Base-by-base conservation (phyloP, 2,797 vertebrate genomes). In the Hybognathus amarus region DNA sequence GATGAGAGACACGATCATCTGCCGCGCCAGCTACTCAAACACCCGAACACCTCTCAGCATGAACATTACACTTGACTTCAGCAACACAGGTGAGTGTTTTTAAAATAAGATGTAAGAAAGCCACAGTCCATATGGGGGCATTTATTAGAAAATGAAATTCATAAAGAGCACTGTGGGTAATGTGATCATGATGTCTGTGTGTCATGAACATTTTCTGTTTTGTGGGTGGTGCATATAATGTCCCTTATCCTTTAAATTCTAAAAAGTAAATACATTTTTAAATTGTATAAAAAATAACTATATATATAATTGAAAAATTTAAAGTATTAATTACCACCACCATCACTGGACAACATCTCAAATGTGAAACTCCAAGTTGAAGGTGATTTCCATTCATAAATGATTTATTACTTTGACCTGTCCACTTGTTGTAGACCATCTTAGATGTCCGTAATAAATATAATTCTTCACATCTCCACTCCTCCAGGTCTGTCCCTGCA, bases 1-100 rank as follows among this genome's bases (percentile, higher is more conserved):
- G 69, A 84, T 1, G 79, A n/a, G 81, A 52, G 87, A 88, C 38
- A 79, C 17, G 0, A 6, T 90, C 33, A 87, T 56, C 24, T 90
- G 88, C 66, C 59, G 11, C 0, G 22, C 63, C 66, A 68, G 1
- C 10, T 24, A n/a, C 22, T 59, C 54, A 59, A 59, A 4, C 4
- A 1, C 0, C 54, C 54, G 0, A 59, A 56, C 52, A 56, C 22
- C 22, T 10, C 54, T 56, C 12, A 12, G 42, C 42, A 13, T 45
- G 9, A n/a, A n/a, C 22, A 56, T 56, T 2, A 56, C 8, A n/a
- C 22, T 22, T n/a, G 54, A n/a, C 54, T 56, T n/a, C 54, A n/a
- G 54, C 8, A 5, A 56, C 13, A 7, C 45, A 8, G 40, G 68
- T 70, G 13, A 27, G n/a, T 45, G 40, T 8, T 17, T 17, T 45